Conservation (phyloP, 2,888 invertebrate genomes). For the Lasioglossum lativentre region DNA sequence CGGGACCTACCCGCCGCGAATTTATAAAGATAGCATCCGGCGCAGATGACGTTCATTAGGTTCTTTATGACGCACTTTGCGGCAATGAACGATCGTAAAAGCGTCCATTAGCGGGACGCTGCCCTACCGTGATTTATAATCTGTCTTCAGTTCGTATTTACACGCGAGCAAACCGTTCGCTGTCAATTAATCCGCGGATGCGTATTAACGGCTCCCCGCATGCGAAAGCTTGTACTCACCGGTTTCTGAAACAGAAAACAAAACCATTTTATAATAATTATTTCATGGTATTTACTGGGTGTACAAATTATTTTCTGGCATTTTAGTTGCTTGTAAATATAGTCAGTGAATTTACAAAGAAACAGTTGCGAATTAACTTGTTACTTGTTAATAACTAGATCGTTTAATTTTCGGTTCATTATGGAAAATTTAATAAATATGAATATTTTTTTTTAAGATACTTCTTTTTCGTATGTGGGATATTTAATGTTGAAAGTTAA, state of each 20-base stretch:
- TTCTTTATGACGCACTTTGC: constrained; percentile 66
- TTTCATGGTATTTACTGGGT: not conserved
- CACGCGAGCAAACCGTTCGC: constrained; percentile 25
- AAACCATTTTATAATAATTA: not conserved
- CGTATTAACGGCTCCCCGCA: constrained; percentile 3
- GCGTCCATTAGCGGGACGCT: constrained; percentile 60
- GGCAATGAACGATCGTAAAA: constrained; percentile 69
- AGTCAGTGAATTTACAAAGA: no score
- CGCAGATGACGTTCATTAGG: constrained; percentile 52
- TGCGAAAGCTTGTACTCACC: constrained; percentile 46
- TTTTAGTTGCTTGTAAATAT: no score
- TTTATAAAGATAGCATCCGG: constrained; percentile 55
- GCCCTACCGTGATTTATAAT: constrained; percentile 56
- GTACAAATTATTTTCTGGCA: not conserved
- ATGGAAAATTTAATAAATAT: no score
- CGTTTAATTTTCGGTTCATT: no score
- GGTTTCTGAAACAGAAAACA: constrained; percentile 68
- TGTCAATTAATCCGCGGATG: constrained; percentile 29
- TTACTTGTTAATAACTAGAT: no score
- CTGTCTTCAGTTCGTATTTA: constrained; percentile 53
- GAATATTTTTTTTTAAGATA: no score
- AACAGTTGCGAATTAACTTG: no score
- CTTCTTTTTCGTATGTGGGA: not conserved
- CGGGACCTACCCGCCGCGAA: constrained; percentile 30
- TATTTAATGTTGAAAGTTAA: not conserved